These are phyloP conservation scores for Cheirogaleus medius DNA, from an alignment of 2,113 vertebrate genomes.

Conservation along the genomic window DNA sequence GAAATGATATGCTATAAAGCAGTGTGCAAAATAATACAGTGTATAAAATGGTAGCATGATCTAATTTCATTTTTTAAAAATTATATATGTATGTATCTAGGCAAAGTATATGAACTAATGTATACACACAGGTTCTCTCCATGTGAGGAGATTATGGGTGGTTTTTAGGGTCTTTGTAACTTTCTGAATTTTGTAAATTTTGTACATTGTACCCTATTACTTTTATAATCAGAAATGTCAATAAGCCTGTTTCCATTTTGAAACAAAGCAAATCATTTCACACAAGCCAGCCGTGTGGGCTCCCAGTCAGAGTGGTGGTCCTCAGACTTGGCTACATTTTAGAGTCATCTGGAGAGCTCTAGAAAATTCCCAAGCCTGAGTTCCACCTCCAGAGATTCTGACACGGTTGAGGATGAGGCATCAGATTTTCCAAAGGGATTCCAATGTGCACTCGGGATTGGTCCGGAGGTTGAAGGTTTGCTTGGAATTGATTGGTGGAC, in stretches of 20 bases:
- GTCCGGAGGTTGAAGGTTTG: not conserved
- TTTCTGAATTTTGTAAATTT: slow-evolving; percentile 3
- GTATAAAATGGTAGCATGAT: not conserved
- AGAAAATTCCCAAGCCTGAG: not conserved
- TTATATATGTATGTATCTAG: not conserved
- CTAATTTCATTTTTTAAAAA: not conserved
- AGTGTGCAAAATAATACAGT: not conserved
- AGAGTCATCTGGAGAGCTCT: not conserved
- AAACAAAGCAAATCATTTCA: not conserved
- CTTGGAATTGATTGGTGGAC: not conserved
- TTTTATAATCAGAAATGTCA: not conserved
- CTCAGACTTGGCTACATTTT: not conserved
- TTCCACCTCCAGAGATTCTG: not conserved
- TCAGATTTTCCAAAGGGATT: not conserved
- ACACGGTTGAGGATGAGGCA: not conserved
- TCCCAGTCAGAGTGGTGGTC: not conserved
- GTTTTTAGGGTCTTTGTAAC: not conserved
- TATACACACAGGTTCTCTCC: not conserved
- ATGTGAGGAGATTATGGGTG: not conserved
- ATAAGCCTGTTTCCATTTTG: not conserved
- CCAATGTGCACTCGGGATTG: not conserved
- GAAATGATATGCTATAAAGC: not conserved
- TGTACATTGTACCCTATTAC: not conserved
- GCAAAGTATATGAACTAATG: not conserved
- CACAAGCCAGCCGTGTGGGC: not conserved